Evolutionary conservation across 2,113 vertebrate species (phyloP), one percentile per base, ranked within the genome.

Genomic region (Sinosuthora webbiana): DNA sequence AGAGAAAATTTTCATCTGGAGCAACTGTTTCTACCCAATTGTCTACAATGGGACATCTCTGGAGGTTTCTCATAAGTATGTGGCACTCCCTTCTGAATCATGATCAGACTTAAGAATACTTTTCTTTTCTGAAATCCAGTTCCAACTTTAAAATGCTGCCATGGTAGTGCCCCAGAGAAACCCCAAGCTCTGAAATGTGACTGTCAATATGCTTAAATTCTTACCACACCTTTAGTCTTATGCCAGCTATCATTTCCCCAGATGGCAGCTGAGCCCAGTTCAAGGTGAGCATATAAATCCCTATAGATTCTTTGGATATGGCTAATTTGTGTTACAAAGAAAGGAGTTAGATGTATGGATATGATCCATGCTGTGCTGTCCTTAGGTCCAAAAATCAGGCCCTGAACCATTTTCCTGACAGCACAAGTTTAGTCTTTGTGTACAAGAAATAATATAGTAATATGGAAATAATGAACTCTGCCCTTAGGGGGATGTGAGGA

Each of bases 151-250:
- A 94, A 92, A 75, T 59, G 17, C 19, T 67, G 21, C 6, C 2
- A 0, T 0, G 0, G 10, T 35, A 55, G 3, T 52, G n/a, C 2
- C 52, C 50, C 25, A 68, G 60, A 75, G 42, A 55, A 87, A 57
- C 31, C 6, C 6, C 18, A 50, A 42, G 42, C 12, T 90, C 64
- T 67, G 18, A 9, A 18, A 37, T 15, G 14, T 5, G 31, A 14
- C 28, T 67, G 4, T 57, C 37, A 13, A 10, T 23, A 8, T 12
- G 9, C 10, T 42, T 53, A 39, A 82, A 59, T 7, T 25, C 6
- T 44, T 67, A 55, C 52, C 8, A 80, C 7, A 56, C 3, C 9
- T 69, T 74, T 84, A n/a, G 12, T 49, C 42, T 67, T 67, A 4
- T 20, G 27, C 5, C 67, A 88, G 10, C 9, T n/a, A 28, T 25